These are phyloP conservation scores for Cryptocheilus praepositus DNA, from an alignment of 2,888 invertebrate genomes.

Conservation along the genomic window DNA sequence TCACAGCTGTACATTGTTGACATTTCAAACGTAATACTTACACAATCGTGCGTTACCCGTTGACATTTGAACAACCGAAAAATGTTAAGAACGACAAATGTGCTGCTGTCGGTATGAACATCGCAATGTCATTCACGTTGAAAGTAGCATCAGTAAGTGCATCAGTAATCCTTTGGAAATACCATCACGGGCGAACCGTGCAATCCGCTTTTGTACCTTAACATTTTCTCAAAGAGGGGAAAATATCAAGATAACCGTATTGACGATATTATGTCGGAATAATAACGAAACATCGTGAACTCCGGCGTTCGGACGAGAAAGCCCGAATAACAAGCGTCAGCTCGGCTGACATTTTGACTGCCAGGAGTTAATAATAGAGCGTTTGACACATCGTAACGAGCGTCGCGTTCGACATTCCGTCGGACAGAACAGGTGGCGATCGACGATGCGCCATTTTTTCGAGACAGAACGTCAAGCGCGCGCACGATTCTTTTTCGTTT, in stretches of 20 bases:
- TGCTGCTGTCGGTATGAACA: no score
- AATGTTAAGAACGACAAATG: no score
- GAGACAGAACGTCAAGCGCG: not conserved
- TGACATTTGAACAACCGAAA: no score
- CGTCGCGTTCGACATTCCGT: constrained; percentile 2
- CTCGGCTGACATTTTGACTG: not conserved
- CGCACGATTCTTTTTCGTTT: not conserved
- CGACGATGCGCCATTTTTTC: constrained; percentile 14
- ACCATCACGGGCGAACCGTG: no score
- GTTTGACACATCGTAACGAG: constrained; percentile 20
- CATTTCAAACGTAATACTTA: no score
- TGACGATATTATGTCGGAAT: not conserved
- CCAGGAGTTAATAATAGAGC: constrained; percentile 7
- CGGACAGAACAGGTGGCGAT: constrained; percentile 27
- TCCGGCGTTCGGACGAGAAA: not conserved
- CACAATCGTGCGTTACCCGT: no score
- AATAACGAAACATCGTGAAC: no score
- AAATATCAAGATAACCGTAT: not conserved
- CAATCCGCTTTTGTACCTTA: no score
- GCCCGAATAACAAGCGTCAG: not conserved
- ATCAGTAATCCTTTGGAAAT: no score
- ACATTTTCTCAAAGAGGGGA: not conserved
- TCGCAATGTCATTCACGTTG: no score
- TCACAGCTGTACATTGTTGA: no score
- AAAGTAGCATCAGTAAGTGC: no score